Percentiles rank a stretch among this genome's conserved stretches.
Evolutionary conservation across 2,797 vertebrate genomes (phyloP).

Genomic region (Choloepus didactylus): DNA sequence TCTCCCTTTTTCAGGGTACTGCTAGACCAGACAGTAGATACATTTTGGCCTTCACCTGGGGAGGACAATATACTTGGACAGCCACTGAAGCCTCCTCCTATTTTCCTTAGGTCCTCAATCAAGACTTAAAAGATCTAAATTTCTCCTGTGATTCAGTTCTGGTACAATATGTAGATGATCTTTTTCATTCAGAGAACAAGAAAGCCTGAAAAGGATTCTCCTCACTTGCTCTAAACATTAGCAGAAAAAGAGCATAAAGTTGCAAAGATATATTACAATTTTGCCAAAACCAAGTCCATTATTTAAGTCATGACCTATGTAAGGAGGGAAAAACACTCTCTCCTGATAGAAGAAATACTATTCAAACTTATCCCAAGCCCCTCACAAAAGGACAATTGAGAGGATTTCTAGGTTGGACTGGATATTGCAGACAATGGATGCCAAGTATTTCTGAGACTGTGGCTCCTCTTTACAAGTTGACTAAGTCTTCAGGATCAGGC

Average conservation of each 20-base stretch:
- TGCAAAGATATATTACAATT: constrained; percentile 9
- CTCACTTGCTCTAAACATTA: background rate
- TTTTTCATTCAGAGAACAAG: background rate
- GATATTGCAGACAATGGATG: background rate
- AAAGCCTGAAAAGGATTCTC: background rate
- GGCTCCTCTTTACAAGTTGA: background rate
- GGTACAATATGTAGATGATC: background rate
- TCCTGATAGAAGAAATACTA: background rate
- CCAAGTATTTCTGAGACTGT: background rate
- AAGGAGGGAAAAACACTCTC: background rate
- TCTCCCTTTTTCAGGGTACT: background rate
- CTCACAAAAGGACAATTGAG: background rate
- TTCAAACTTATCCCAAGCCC: background rate
- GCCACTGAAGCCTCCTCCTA: background rate
- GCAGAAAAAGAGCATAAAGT: background rate
- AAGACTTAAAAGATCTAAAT: background rate
- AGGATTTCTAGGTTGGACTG: background rate
- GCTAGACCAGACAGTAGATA: background rate
- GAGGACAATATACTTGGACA: background rate
- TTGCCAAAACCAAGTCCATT: constrained; percentile 5
- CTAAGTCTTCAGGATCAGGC: background rate
- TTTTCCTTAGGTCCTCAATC: background rate
- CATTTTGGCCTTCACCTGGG: background rate
- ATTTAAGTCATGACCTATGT: background rate
- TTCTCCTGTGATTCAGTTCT: too few relatives aligned